phyloP scores from a whole-genome alignment of 2,797 vertebrate genomes.

The Phrynocephalus forsythii region DNA sequence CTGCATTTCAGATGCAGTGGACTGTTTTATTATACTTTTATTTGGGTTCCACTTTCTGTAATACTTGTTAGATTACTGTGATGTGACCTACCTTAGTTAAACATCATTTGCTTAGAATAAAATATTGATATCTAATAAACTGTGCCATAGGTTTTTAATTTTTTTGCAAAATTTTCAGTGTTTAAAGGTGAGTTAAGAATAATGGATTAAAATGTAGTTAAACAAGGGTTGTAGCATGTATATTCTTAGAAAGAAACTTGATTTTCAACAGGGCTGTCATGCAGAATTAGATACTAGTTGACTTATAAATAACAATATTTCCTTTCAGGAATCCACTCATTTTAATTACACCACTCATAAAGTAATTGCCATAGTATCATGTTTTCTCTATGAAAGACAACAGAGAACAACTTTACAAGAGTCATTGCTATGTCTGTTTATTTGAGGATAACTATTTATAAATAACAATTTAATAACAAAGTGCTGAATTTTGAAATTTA shows the following conservation, averaged over 20 bases:
- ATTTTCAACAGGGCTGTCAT: slow-evolving; percentile 31
- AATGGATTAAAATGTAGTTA: not conserved
- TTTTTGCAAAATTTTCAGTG: not conserved
- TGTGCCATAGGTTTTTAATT: not conserved
- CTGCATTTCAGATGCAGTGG: not conserved
- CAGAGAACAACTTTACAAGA: slow-evolving; percentile 52
- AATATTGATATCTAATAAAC: not conserved
- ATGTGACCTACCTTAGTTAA: not conserved
- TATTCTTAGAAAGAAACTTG: not conserved
- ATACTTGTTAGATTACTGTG: not conserved
- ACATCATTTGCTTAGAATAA: not conserved
- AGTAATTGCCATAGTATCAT: slow-evolving; percentile 61
- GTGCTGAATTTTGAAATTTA: not conserved
- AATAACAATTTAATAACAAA: slow-evolving; percentile 6
- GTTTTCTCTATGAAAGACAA: slow-evolving; percentile 64
- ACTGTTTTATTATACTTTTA: not conserved
- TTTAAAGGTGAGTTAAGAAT: not conserved
- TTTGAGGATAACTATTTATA: slow-evolving; percentile 42
- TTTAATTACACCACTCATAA: slow-evolving; percentile 65
- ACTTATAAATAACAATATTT: slow-evolving; percentile 42
- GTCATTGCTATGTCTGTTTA: slow-evolving; percentile 50
- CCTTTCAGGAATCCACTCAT: slow-evolving; percentile 61
- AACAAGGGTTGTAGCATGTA: slow-evolving; percentile 6
- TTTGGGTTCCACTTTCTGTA: not conserved
- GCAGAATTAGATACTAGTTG: not conserved